Percentiles rank a stretch among this genome's conserved stretches.
These are phyloP conservation scores for Hippocampus mohnikei DNA, from an alignment of 2,113 vertebrate genomes.

Conservation along the genomic window DNA sequence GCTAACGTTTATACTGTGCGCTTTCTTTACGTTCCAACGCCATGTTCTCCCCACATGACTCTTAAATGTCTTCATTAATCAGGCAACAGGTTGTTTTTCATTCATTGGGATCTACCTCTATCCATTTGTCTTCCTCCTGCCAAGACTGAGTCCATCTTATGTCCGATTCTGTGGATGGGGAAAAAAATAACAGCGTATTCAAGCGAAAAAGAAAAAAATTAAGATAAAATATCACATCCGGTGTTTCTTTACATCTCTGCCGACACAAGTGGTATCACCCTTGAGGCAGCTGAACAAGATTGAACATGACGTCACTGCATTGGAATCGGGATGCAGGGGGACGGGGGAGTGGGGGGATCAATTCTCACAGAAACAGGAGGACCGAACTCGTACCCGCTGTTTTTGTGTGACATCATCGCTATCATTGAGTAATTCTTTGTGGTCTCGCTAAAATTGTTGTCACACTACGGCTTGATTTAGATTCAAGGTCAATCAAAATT, in stretches of 20 bases:
- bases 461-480: slow-evolving; percentile 24
- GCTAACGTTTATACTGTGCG: slow-evolving; percentile 49
- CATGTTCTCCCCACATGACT: slow-evolving; percentile 50
- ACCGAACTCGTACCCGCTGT: slow-evolving; percentile 25
- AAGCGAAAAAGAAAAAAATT: background rate
- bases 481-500: slow-evolving; percentile 24
- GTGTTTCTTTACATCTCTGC: slow-evolving; percentile 38
- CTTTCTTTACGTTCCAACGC: slow-evolving; percentile 57
- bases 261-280: slow-evolving; percentile 57
- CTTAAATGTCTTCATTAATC: slow-evolving; percentile 53
- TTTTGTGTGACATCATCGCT: slow-evolving; percentile 34
- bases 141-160: slow-evolving; percentile 9
- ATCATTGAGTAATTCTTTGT: background rate
- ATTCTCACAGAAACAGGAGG: slow-evolving; percentile 16
- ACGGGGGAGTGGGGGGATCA: background rate
- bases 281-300: slow-evolving; percentile 48
- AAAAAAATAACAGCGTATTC: background rate
- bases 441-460: slow-evolving; percentile 7
- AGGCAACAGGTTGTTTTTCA: slow-evolving; percentile 66
- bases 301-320: slow-evolving; percentile 69
- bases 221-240: slow-evolving; percentile 21
- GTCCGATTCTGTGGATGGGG: slow-evolving; percentile 9
- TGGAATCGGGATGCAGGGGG: slow-evolving; percentile 48
- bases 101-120: slow-evolving; percentile 28
- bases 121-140: slow-evolving; percentile 15